Evolutionary conservation across 2,888 invertebrate species (phyloP).

Genomic region (Crematogaster levior): DNA sequence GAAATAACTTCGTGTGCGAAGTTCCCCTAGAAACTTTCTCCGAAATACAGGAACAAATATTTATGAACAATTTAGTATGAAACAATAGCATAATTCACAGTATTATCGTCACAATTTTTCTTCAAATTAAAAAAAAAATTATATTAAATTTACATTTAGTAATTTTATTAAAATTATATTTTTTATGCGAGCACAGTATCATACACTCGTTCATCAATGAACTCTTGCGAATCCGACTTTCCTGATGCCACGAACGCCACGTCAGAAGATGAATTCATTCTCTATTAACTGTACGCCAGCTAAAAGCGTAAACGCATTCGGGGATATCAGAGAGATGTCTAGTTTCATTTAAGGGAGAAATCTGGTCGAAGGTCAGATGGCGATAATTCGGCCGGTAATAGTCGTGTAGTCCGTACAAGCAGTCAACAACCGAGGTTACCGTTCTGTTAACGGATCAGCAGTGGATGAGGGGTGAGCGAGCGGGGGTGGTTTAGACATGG

Average conservation of each 20-base stretch:
- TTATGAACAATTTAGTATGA: slow-evolving; percentile 3
- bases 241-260: not conserved
- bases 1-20: slow-evolving; percentile 30
- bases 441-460: slow-evolving; percentile 57
- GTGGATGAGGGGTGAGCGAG: slow-evolving; percentile 13
- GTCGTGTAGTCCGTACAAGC: slow-evolving; percentile 66
- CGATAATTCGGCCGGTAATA: slow-evolving; percentile 74
- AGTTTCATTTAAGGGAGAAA: slow-evolving; percentile 73
- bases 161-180: too few relatives aligned
- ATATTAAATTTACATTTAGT: not conserved
- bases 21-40: not conserved
- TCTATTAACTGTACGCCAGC: slow-evolving; percentile 11
- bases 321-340: slow-evolving; percentile 70
- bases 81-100: not conserved
- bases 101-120: not conserved
- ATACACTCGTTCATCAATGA: too few relatives aligned
- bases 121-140: not conserved
- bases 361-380: slow-evolving; percentile 69
- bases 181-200: too few relatives aligned
- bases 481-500: not conserved
- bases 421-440: slow-evolving; percentile 59
- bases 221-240: not conserved
- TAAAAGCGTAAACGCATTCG: slow-evolving; percentile 69
- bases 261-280: not conserved
- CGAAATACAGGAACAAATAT: not conserved